Percentiles rank a stretch among this genome's conserved stretches.
These are phyloP conservation scores for Glomeris marginata DNA, from an alignment of 2,888 invertebrate genomes.

Conservation along the genomic window DNA sequence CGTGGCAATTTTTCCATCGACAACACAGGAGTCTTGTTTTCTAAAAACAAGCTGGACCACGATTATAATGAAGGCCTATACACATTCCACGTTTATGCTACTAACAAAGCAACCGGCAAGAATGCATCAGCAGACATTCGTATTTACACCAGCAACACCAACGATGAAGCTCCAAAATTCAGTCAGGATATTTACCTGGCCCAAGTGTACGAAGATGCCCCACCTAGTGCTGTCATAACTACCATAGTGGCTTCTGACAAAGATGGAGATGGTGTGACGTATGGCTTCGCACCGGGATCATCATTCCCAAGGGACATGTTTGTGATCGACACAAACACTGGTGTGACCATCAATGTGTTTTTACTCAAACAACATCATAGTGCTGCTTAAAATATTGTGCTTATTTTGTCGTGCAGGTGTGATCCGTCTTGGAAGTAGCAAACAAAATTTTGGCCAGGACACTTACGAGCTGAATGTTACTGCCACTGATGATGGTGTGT, in stretches of 20 bases:
- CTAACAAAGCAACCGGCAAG: slow-evolving; percentile 26
- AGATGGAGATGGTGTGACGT: slow-evolving; percentile 29
- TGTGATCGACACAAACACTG: slow-evolving; percentile 10
- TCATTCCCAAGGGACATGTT: slow-evolving; percentile 6
- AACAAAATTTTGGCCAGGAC: slow-evolving; percentile 11
- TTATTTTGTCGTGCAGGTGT: slow-evolving; percentile 19
- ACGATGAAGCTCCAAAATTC: slow-evolving; percentile 27
- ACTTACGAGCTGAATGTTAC: slow-evolving; percentile 32
- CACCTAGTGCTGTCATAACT: slow-evolving; percentile 25
- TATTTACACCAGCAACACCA: slow-evolving; percentile 29
- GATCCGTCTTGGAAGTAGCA: slow-evolving; percentile 17
- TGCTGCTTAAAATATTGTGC: slow-evolving; percentile 39
- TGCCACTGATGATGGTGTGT: slow-evolving; percentile 36
- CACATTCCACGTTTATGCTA: slow-evolving; percentile 27
- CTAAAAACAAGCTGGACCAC: slow-evolving; percentile 12
- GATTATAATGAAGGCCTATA: slow-evolving; percentile 17
- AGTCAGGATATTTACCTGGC: slow-evolving; percentile 16
- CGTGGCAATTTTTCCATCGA: slow-evolving; percentile 14
- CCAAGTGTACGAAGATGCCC: slow-evolving; percentile 17
- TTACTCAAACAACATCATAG: slow-evolving; percentile 49
- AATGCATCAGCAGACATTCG: slow-evolving; percentile 26
- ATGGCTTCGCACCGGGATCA: slow-evolving; percentile 21
- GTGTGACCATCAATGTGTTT: slow-evolving; percentile 3
- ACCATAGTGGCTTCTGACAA: slow-evolving; percentile 29
- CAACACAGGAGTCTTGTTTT: slow-evolving; percentile 8